Conservation (phyloP, 2,113 vertebrate species). For the Calonectris borealis region DNA sequence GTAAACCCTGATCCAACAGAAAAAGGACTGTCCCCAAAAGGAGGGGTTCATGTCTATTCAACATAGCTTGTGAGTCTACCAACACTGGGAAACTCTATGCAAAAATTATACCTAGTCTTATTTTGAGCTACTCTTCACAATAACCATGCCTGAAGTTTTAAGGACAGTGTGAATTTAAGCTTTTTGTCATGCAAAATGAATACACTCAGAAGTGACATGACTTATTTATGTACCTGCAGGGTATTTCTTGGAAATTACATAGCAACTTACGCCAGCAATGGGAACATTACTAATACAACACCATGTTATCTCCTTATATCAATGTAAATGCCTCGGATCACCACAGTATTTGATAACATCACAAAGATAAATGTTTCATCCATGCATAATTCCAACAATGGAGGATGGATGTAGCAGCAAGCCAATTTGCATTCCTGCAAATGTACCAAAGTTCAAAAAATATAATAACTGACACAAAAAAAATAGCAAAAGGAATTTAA, state of each 20-base stretch:
- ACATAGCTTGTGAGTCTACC: not conserved
- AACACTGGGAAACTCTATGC: not conserved
- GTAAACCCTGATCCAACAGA: not conserved
- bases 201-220: constrained; percentile 17
- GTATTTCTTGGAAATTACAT: constrained; percentile 46
- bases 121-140: not conserved
- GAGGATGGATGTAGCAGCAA: not conserved
- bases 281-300: constrained; percentile 54
- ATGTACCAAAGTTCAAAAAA: not conserved
- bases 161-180: constrained; percentile 6
- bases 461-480: not conserved
- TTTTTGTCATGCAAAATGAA: constrained; percentile 50
- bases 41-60: not conserved
- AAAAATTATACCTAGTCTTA: not conserved
- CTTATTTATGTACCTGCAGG: constrained; percentile 59
- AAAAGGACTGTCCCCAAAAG: not conserved
- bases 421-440: not conserved
- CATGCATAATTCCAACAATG: constrained; percentile 1
- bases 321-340: constrained; percentile 52
- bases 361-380: constrained; percentile 43
- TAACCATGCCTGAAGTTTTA: not conserved
- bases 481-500: not conserved
- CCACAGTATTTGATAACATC: constrained; percentile 49
- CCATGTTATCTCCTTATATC: constrained; percentile 47
- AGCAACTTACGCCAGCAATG: constrained; percentile 30